These are phyloP conservation scores for Armadillidium nasatum DNA, from an alignment of 1,140 invertebrate genomes.

Conservation along the genomic window DNA sequence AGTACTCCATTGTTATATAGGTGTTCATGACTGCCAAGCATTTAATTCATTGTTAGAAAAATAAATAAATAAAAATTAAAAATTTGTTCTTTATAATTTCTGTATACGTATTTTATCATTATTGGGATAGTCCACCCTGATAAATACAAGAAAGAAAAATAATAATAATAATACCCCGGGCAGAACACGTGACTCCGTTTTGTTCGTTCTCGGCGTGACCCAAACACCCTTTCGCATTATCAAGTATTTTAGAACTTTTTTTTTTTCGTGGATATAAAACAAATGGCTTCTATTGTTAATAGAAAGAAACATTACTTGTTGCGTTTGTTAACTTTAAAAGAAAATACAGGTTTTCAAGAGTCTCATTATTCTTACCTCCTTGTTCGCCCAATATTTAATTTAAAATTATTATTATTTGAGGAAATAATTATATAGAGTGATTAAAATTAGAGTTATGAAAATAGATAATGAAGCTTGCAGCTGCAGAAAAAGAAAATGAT, in stretches of 20 bases:
- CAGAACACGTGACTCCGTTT: conserved; percentile 28
- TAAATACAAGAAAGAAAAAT: not conserved
- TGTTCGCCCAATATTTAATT: no score
- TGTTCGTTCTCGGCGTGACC: conserved; percentile 28
- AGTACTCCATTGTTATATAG: not conserved
- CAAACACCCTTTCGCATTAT: conserved; percentile 40
- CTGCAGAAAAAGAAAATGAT: no score
- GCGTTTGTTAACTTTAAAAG: conserved; percentile 46
- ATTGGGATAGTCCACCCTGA: not conserved
- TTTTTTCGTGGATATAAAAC: conserved; percentile 45
- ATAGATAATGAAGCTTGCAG: no score
- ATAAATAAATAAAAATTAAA: not conserved
- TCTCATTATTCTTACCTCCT: conserved; percentile 3
- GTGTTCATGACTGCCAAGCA: not conserved
- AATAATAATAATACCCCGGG: not conserved
- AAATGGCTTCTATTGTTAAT: conserved; percentile 46
- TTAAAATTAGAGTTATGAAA: no score
- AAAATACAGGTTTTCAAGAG: conserved; percentile 45
- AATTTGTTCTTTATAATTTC: not conserved
- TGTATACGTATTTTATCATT: not conserved
- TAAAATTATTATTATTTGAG: no score
- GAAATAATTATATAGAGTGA: no score
- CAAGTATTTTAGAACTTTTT: conserved; percentile 39
- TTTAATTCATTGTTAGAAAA: not conserved
- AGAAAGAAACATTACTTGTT: conserved; percentile 46